phyloP scores from a whole-genome alignment of 2,888 invertebrate species.

The Leptinotarsa tumamoca region DNA sequence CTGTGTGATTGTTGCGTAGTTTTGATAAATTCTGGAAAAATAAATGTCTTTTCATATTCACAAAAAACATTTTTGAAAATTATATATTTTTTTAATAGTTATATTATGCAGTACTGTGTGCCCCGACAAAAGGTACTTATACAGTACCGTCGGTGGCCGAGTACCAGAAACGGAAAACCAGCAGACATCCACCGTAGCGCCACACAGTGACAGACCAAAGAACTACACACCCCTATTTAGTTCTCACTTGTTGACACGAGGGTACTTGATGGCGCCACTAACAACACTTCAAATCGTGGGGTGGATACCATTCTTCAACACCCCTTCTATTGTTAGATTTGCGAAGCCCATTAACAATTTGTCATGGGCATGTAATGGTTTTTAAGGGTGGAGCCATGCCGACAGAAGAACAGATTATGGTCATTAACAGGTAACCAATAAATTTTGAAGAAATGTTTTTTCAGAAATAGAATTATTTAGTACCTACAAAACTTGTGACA shows the following conservation, averaged over 20 bases:
- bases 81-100: no score
- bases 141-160: constrained; percentile 9
- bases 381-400: constrained; percentile 3
- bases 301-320: background rate
- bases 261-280: constrained; percentile 22
- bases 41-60: no score
- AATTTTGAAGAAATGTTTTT: background rate
- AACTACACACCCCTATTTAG: constrained; percentile 35
- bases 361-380: constrained; percentile 7
- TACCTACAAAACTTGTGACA: background rate
- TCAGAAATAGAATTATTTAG: background rate
- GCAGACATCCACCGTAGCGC: constrained; percentile 33
- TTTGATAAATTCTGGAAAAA: no score
- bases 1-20: no score
- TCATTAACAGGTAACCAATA: background rate
- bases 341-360: constrained; percentile 8
- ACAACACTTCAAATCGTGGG: constrained; percentile 8
- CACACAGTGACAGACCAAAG: constrained; percentile 36
- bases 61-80: no score
- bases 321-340: constrained; percentile 1
- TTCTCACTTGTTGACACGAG: constrained; percentile 32
- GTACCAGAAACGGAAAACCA: constrained; percentile 22
- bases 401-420: background rate
- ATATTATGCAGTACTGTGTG: no score
- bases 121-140: constrained; percentile 1